Conservation (phyloP, 2,113 vertebrate species). For the Pollachius pollachius region DNA sequence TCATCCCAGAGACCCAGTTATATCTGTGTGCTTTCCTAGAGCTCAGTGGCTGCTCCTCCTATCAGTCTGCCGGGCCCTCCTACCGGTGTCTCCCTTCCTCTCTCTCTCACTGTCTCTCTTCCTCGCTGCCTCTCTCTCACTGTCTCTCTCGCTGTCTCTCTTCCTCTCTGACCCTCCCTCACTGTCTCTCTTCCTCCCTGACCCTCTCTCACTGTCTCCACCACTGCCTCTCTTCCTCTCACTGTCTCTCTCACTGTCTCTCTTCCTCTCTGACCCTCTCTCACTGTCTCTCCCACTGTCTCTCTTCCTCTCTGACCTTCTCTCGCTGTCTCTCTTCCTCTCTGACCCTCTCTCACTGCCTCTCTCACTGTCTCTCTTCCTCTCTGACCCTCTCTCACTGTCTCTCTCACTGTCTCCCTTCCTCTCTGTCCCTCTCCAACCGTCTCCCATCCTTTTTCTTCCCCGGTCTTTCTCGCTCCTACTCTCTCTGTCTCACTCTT, state of each 20-base stretch:
- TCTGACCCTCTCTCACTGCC: too few species aligned
- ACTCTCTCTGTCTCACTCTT: too few species aligned
- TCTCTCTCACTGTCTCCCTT: too few species aligned
- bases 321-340: conserved; percentile 8
- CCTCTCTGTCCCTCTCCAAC: too few species aligned
- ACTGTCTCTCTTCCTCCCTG: too few species aligned
- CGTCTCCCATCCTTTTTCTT: too few species aligned
- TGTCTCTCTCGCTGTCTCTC: too few species aligned
- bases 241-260: conserved; percentile 18
- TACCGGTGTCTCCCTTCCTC: conserved; percentile 4
- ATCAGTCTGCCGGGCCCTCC: conserved; percentile 39
- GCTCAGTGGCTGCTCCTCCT: conserved; percentile 46
- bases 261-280: conserved; percentile 33
- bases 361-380: conserved; percentile 5
- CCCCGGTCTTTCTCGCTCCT: too few species aligned
- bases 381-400: conserved; percentile 35
- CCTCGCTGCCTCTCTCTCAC: conserved; percentile 34
- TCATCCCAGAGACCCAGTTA: conserved; percentile 39
- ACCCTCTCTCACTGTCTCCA: too few species aligned
- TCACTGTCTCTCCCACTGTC: too few species aligned
- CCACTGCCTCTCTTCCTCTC: conserved; percentile 4
- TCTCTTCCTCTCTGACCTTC: too few species aligned
- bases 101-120: conserved; percentile 7
- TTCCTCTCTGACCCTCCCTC: too few species aligned
- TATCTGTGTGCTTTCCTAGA: conserved; percentile 58